A percentile compares a stretch with the other conserved stretches of the same genome.
Evolutionary conservation across 2,888 invertebrate species (phyloP).

Genomic region (Autographa pulchrina): DNA sequence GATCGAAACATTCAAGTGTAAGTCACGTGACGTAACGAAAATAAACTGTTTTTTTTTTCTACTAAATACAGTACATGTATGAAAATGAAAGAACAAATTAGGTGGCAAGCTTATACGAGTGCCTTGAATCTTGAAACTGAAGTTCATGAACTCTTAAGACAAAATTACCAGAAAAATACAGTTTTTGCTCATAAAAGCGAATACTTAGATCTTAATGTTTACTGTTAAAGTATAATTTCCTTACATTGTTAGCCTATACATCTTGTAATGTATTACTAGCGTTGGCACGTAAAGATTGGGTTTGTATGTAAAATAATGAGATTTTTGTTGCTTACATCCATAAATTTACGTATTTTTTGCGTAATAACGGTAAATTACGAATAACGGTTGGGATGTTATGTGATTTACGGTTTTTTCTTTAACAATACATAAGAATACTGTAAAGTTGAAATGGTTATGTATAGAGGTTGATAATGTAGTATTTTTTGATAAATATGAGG

Average conservation of each 20-base stretch:
- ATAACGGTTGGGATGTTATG: conserved; percentile 8
- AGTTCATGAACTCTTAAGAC: background rate
- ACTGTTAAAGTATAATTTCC: background rate
- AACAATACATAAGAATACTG: conserved; percentile 9
- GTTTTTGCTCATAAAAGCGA: background rate
- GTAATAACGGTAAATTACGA: conserved; percentile 26
- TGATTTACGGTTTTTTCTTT: conserved; percentile 23
- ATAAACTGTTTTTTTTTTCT: too few species aligned
- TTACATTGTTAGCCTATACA: conserved; percentile 3
- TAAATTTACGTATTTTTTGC: conserved; percentile 27
- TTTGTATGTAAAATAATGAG: conserved; percentile 13
- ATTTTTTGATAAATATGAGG: conserved; percentile 4
- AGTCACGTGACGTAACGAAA: too few species aligned
- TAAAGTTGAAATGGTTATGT: conserved; percentile 23
- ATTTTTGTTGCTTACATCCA: conserved; percentile 10
- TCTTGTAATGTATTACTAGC: conserved; percentile 11
- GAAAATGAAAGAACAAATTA: too few species aligned
- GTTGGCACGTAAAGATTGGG: conserved; percentile 8
- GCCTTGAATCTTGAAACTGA: background rate
- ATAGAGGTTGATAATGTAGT: background rate
- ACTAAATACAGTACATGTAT: too few species aligned
- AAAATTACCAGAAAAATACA: background rate
- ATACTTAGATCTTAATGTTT: background rate
- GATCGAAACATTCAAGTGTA: too few species aligned
- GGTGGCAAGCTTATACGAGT: too few species aligned